Evolutionary conservation across 2,888 invertebrate genomes (phyloP).

Genomic region (Trypoxylon attenuatum): DNA sequence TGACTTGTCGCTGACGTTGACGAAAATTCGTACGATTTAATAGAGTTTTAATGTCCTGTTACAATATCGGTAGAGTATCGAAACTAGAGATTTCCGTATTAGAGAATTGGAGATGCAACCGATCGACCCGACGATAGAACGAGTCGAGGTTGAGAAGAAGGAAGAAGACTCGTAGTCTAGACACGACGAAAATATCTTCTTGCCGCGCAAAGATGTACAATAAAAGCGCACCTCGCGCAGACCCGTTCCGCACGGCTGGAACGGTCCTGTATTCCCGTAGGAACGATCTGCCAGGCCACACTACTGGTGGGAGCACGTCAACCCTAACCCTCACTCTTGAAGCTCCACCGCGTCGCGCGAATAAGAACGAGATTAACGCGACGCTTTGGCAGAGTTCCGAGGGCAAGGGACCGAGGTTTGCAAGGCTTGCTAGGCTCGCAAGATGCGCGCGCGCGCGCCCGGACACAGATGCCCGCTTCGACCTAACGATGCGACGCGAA

Average conservation of each 20-base stretch:
- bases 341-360: slow-evolving; percentile 38
- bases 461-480: no score
- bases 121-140: background rate
- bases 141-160: slow-evolving; percentile 3
- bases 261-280: slow-evolving; percentile 28
- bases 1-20: no score
- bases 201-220: slow-evolving; percentile 13
- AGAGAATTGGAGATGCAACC: no score
- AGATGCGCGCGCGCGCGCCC: no score
- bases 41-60: no score
- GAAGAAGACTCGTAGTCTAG: slow-evolving; percentile 34
- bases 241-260: slow-evolving; percentile 23
- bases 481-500: no score
- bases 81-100: no score
- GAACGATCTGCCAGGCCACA: slow-evolving; percentile 14
- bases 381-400: slow-evolving; percentile 53
- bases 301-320: slow-evolving; percentile 12
- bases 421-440: no score
- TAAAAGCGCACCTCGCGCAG: slow-evolving; percentile 23
- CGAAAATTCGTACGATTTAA: no score
- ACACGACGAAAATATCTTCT: slow-evolving; percentile 47
- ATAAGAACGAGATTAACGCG: slow-evolving; percentile 58
- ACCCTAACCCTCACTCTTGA: no score
- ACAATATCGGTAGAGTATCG: no score
- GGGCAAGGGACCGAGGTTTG: slow-evolving; percentile 30